These are phyloP conservation scores for Liasis olivaceus DNA, from an alignment of 2,797 vertebrate species.

Conservation along the genomic window DNA sequence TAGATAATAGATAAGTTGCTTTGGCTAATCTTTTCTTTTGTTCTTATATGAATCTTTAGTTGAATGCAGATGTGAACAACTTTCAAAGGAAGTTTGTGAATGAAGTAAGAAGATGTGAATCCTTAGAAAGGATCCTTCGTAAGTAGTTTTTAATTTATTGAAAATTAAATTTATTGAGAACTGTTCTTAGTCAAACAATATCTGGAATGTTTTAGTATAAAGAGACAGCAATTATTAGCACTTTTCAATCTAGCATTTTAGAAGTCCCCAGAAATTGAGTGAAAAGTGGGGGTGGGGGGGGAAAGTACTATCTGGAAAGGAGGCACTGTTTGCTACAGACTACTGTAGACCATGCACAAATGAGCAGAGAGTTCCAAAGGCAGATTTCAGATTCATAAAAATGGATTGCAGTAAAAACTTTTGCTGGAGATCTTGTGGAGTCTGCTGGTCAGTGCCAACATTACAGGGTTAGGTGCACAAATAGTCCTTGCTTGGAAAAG, in stretches of 20 bases:
- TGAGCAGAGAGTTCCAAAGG: not conserved
- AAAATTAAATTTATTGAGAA: not conserved
- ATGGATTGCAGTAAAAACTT: not conserved
- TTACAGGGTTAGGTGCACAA: not conserved
- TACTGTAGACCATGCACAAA: not conserved
- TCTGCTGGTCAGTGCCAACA: not conserved
- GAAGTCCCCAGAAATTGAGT: not conserved
- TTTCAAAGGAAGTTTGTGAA: conserved; percentile 84
- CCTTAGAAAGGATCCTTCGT: conserved; percentile 81
- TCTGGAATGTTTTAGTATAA: not conserved
- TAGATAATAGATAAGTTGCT: not conserved
- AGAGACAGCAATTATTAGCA: not conserved
- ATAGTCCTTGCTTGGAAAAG: not conserved
- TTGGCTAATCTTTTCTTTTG: not conserved
- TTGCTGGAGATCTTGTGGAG: not conserved
- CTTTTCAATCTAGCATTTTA: not conserved
- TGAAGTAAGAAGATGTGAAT: conserved; percentile 81
- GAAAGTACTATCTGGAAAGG: not conserved
- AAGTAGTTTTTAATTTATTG: conserved; percentile 54
- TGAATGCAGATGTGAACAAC: conserved; percentile 76
- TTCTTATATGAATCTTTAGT: conserved; percentile 51
- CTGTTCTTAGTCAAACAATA: conserved; percentile 13
- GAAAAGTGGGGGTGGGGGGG: not conserved
- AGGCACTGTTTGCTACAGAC: not conserved
- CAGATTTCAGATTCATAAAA: not conserved